A percentile compares a stretch with the other conserved stretches of the same genome.
phyloP scores from a whole-genome alignment of 2,888 invertebrate genomes.

The Exephanes ischioxanthus region DNA sequence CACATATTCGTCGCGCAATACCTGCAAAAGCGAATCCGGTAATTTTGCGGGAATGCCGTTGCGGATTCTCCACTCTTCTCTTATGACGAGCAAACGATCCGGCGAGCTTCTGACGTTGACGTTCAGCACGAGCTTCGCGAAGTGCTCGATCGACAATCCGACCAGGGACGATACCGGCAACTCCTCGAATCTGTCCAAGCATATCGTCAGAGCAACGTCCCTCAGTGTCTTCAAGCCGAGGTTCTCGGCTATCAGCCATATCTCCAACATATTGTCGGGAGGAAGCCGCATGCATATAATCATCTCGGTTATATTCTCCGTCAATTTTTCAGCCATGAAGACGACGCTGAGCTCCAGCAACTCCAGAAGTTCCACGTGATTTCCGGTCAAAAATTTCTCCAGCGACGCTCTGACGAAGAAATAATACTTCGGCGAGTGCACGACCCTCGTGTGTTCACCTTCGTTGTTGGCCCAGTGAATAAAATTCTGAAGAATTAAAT shows the following conservation, averaged over 20 bases:
- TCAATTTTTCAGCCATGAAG: constrained; percentile 75
- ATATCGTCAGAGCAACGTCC: constrained; percentile 73
- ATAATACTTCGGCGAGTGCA: constrained; percentile 44
- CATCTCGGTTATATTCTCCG: constrained; percentile 73
- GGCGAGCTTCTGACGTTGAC: constrained; percentile 70
- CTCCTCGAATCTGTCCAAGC: constrained; percentile 77
- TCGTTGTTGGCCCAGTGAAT: constrained; percentile 77
- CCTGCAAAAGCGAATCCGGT: constrained; percentile 61
- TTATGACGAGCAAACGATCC: constrained; percentile 56
- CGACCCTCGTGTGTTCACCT: constrained; percentile 54
- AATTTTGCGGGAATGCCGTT: constrained; percentile 54
- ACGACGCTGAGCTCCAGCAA: constrained; percentile 77
- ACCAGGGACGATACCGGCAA: constrained; percentile 69
- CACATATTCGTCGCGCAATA: constrained; percentile 19
- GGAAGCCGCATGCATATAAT: constrained; percentile 73
- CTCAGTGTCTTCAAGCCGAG: constrained; percentile 71
- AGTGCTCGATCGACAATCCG: constrained; percentile 66
- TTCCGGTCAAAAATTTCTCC: constrained; percentile 69
- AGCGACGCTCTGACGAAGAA: constrained; percentile 71
- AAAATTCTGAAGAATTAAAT: constrained; percentile 74
- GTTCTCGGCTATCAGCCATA: constrained; percentile 77
- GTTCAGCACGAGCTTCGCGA: constrained; percentile 74
- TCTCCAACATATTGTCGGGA: constrained; percentile 73
- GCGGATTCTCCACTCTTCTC: constrained; percentile 66
- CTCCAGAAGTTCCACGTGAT: constrained; percentile 71